These are phyloP conservation scores for Caenorhabditis latens DNA, from an alignment of 1,140 invertebrate species.

Conservation along the genomic window DNA sequence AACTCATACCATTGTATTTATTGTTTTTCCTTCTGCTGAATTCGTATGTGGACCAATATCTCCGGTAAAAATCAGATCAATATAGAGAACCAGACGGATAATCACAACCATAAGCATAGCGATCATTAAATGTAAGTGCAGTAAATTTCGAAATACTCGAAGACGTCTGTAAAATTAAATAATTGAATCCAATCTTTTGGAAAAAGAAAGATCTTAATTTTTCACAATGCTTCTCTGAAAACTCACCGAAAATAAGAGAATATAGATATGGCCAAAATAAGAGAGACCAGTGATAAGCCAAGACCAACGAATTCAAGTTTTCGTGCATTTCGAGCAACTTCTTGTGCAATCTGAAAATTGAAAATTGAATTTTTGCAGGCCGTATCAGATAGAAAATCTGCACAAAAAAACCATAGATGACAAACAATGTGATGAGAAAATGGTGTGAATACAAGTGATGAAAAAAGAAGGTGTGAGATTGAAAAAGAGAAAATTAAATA, in stretches of 20 bases:
- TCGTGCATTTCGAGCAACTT: constrained; percentile 85
- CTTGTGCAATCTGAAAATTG: constrained; percentile 81
- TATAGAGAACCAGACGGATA: constrained; percentile 87
- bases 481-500: background rate
- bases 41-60: constrained; percentile 57
- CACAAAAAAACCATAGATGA: background rate
- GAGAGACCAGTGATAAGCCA: constrained; percentile 84
- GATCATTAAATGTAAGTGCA: constrained; percentile 89
- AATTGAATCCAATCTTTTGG: constrained; percentile 12
- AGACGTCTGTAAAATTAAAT: constrained; percentile 82
- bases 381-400: background rate
- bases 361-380: constrained; percentile 12
- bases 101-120: constrained; percentile 88
- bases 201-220: too few relatives aligned
- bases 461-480: background rate
- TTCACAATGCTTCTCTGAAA: background rate
- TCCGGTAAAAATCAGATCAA: constrained; percentile 84
- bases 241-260: constrained; percentile 86
- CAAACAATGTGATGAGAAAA: background rate
- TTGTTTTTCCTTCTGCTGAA: constrained; percentile 76
- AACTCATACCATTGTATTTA: constrained; percentile 85
- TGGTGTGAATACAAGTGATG: background rate
- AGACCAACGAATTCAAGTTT: constrained; percentile 87
- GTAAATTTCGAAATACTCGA: constrained; percentile 87
- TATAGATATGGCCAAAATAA: constrained; percentile 85